These are phyloP conservation scores for Stenchaetothrips biformis DNA, from an alignment of 2,888 invertebrate species.

Conservation along the genomic window DNA sequence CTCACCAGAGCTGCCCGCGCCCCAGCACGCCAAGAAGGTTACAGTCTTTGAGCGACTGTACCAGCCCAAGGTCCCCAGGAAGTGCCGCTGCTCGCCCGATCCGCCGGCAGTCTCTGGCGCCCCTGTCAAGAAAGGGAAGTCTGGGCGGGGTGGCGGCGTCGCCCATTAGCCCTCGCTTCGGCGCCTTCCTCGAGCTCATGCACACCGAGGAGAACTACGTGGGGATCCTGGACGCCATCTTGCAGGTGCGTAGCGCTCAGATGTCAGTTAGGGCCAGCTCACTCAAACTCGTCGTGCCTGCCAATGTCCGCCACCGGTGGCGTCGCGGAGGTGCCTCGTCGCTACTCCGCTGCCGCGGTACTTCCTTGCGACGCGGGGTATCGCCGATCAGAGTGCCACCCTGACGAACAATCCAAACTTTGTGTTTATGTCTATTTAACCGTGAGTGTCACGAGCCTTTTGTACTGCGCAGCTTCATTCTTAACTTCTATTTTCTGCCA, in stretches of 20 bases:
- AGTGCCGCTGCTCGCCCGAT: neutral
- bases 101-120: neutral
- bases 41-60: neutral
- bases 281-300: too few relatives aligned
- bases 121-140: neutral
- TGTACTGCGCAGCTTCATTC: too few relatives aligned
- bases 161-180: conserved; percentile 1
- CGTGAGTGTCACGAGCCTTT: too few relatives aligned
- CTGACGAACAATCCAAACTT: too few relatives aligned
- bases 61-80: neutral
- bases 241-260: conserved; percentile 59
- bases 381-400: too few relatives aligned
- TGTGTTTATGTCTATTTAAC: too few relatives aligned
- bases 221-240: conserved; percentile 83
- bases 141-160: neutral
- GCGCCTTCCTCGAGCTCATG: conserved; percentile 65
- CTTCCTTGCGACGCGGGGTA: too few relatives aligned
- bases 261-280: neutral
- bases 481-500: too few relatives aligned
- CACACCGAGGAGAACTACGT: conserved; percentile 97
- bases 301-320: too few relatives aligned
- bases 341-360: too few relatives aligned
- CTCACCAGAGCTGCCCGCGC: neutral
- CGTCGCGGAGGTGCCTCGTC: too few relatives aligned
- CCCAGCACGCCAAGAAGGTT: neutral